phyloP scores from a whole-genome alignment of 2,113 vertebrate genomes.

The Uropsilus gracilis region DNA sequence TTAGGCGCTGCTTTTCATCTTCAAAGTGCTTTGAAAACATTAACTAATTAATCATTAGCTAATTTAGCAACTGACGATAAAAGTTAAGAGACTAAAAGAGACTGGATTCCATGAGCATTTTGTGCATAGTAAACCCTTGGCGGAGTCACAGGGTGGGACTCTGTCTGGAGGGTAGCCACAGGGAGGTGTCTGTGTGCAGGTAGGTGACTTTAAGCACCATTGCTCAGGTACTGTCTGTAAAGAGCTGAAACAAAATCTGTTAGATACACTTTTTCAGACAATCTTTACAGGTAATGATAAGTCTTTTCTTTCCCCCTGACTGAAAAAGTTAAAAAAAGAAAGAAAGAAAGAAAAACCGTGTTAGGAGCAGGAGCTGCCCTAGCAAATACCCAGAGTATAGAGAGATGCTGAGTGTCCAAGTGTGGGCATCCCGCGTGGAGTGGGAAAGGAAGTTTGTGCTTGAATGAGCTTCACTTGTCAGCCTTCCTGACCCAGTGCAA shows the following conservation, averaged over 20 bases:
- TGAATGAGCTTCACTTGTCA: neutral
- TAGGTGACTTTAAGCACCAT: neutral
- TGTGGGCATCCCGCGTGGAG: neutral
- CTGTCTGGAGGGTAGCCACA: neutral
- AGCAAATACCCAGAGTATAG: neutral
- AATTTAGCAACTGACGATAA: conserved; percentile 74
- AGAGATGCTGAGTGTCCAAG: neutral
- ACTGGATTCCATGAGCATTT: neutral
- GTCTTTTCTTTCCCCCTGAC: neutral
- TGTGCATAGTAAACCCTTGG: neutral
- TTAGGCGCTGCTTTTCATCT: conserved; percentile 66
- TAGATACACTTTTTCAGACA: neutral
- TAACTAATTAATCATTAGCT: conserved; percentile 83
- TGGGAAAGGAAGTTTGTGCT: too few species aligned
- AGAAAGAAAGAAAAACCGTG: neutral
- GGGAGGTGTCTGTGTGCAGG: neutral
- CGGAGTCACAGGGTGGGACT: neutral
- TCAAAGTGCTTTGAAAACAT: conserved; percentile 81
- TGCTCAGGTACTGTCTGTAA: neutral
- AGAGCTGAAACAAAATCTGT: conserved; percentile 4
- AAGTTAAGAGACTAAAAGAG: conserved; percentile 64
- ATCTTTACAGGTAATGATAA: neutral
- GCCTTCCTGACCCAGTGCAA: rapidly evolving
- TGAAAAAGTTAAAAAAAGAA: neutral
- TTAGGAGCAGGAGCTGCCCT: neutral